Evolutionary conservation across 2,888 invertebrate genomes (phyloP), one percentile per base, ranked within the genome.

Genomic region (Scaptomyza caliginosa): DNA sequence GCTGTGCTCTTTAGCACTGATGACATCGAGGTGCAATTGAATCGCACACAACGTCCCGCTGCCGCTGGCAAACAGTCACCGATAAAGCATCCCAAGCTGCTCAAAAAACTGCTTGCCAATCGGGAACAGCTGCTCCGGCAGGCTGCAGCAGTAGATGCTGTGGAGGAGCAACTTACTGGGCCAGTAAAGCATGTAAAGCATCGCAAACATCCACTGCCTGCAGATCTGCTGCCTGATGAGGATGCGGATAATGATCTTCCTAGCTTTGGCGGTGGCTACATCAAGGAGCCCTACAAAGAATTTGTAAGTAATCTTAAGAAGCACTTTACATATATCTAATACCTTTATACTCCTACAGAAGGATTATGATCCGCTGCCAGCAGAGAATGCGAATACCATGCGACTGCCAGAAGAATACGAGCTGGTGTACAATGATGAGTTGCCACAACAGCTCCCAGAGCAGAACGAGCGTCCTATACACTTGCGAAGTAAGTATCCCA

Each of bases 1-100:
- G 91, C 93, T 45, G 92, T 94, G n/a, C 89, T 96, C 4, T 96
- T 96, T 79, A 94, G 93, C 81, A 96, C 96, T 71, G 91, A 91
- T 67, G 91, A 92, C 45, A 59, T 92, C 43, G 88, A 90, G 50
- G 82, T 92, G 4, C 90, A 88, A 42, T 74, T 92, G 1, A 92
- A 91, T 81, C 90, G 89, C 45, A 91, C 91, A 4, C 89, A 89
- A 30, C 89, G 94, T 90, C 85, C 85, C 1, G 86, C 88, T 16
- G 40, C 86, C 19, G 60, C 82, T 1, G 75, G 70, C n/a, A 89
- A 90, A 45, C 80, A 88, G 5, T 89, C 90, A 0, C 90, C 91
- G 0, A 64, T 91, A 0, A 91, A 91, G 50, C 91, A 91, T 81
- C 91, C 91, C 2, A 91, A 91, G 81, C 78, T 92, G 78, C 74